phyloP scores from a whole-genome alignment of 2,797 vertebrate species.

The Hyperoplus lanceolatus region DNA sequence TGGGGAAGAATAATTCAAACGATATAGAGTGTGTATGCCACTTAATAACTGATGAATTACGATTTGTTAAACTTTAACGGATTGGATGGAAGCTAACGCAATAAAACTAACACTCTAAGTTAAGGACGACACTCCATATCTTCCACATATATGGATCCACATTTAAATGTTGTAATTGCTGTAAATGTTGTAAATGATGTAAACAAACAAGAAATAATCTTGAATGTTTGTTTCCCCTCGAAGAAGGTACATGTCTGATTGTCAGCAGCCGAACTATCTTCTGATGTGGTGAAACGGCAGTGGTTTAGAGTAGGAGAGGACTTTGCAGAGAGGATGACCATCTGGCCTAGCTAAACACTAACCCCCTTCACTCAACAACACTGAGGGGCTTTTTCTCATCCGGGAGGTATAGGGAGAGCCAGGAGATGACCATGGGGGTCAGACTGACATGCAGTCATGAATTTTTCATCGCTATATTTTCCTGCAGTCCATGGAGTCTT shows the following conservation, averaged over 20 bases:
- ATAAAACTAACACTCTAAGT: background rate
- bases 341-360: constrained; percentile 62
- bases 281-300: constrained; percentile 60
- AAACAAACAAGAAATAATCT: background rate
- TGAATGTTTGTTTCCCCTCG: background rate
- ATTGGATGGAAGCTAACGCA: background rate
- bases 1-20: background rate
- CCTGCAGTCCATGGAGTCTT: constrained; percentile 79
- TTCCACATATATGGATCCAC: background rate
- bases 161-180: background rate
- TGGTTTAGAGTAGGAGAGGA: constrained; percentile 55
- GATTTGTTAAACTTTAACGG: background rate
- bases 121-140: background rate
- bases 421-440: constrained; percentile 79
- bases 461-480: constrained; percentile 85
- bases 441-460: constrained; percentile 77
- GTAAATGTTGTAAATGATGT: background rate
- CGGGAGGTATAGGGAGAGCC: constrained; percentile 55
- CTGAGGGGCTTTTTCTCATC: constrained; percentile 78
- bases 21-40: no score
- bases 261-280: constrained; percentile 46
- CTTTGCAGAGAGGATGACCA: constrained; percentile 63
- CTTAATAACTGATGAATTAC: no score
- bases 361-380: constrained; percentile 78
- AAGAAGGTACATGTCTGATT: constrained; percentile 2